phyloP scores from a whole-genome alignment of 2,797 vertebrate species.

The Rousettus madagascariensis region DNA sequence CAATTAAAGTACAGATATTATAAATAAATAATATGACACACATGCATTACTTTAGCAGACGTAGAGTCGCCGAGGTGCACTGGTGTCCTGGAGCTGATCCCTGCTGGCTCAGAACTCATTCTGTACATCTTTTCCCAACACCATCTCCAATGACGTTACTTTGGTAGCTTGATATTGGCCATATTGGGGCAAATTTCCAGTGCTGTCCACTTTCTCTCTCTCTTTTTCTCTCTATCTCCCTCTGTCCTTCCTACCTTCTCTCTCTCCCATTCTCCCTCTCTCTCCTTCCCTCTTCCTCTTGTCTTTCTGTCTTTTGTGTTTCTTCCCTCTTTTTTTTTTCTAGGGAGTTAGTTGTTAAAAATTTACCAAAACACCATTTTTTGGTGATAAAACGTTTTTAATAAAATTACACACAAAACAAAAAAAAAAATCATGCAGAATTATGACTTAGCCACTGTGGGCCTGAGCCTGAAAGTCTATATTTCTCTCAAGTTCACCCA shows the following conservation, averaged over 20 bases:
- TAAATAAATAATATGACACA: not conserved
- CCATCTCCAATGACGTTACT: not conserved
- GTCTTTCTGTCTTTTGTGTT: not conserved
- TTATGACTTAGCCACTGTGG: not conserved
- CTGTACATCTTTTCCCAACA: not conserved
- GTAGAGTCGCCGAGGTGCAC: not conserved
- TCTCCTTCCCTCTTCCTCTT: too few relatives aligned
- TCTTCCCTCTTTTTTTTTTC: not conserved
- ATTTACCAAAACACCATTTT: not conserved
- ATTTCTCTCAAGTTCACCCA: not conserved
- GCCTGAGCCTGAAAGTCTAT: not conserved
- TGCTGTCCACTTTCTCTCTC: rapidly evolving
- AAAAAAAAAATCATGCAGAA: not conserved
- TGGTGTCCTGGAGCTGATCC: not conserved
- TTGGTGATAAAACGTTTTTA: not conserved
- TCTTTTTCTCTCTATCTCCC: rapidly evolving
- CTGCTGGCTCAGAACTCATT: not conserved
- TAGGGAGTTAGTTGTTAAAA: not conserved
- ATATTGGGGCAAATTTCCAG: not conserved
- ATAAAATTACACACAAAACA: not conserved
- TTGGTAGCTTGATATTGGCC: not conserved
- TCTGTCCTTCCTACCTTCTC: not conserved
- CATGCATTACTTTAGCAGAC: not conserved
- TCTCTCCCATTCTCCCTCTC: not conserved
- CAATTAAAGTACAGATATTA: not conserved